Conservation (phyloP, 2,113 vertebrate species). For the Phylloscopus trochiloides region DNA sequence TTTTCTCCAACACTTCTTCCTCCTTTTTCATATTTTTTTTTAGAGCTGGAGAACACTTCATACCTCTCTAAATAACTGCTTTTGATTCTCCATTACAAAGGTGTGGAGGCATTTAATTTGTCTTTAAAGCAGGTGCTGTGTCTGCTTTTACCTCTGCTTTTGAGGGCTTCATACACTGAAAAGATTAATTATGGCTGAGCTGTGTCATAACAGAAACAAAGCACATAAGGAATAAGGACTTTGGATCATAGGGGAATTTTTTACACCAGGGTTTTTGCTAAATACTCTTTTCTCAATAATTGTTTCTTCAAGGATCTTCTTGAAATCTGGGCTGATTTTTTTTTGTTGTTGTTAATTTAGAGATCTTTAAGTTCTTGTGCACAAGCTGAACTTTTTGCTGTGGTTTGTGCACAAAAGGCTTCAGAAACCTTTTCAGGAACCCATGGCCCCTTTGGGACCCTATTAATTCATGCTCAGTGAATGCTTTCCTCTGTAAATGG, state of each 20-base stretch:
- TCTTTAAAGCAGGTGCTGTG: background rate
- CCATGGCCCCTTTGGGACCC: background rate
- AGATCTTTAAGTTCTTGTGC: background rate
- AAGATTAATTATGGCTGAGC: background rate
- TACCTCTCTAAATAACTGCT: background rate
- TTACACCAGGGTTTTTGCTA: background rate
- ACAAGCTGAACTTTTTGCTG: background rate
- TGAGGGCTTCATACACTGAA: background rate
- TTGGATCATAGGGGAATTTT: background rate
- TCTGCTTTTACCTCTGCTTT: background rate
- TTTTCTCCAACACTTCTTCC: background rate
- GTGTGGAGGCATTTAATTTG: background rate
- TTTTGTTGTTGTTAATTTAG: accelerated
- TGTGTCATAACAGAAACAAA: background rate
- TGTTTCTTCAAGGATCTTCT: background rate
- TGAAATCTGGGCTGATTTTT: background rate
- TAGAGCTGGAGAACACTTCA: background rate
- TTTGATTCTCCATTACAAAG: background rate
- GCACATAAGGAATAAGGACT: background rate
- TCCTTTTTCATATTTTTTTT: background rate
- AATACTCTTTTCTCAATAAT: background rate
- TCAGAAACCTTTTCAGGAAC: background rate
- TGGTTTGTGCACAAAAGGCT: background rate
- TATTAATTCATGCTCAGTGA: background rate
- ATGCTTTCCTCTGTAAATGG: conserved; percentile 5